A percentile compares a stretch with the other conserved stretches of the same genome.
Conservation (phyloP, 2,888 invertebrate species). For the Vanessa cardui region DNA sequence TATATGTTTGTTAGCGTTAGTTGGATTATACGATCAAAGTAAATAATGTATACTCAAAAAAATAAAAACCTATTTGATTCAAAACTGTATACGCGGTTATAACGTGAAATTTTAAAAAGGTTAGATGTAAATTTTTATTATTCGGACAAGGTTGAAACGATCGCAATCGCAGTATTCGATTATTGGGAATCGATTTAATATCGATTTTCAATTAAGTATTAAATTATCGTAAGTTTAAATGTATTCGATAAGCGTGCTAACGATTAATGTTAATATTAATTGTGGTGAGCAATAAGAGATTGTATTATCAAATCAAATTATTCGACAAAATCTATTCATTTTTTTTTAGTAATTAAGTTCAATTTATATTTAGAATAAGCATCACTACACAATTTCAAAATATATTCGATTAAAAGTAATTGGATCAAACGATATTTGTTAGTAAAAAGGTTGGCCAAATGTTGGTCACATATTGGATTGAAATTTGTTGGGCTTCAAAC, state of each 20-base stretch:
- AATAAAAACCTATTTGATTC: constrained; percentile 36
- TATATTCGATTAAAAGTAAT: too few relatives aligned
- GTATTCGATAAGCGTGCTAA: constrained; percentile 20
- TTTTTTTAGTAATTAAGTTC: too few relatives aligned
- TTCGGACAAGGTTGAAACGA: constrained; percentile 11
- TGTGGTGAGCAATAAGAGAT: background rate
- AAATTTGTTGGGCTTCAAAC: too few relatives aligned
- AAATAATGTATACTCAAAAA: constrained; percentile 39
- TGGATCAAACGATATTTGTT: background rate
- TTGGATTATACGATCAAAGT: constrained; percentile 37
- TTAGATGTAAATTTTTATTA: constrained; percentile 52
- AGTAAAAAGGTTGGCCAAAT: background rate
- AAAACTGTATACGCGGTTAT: constrained; percentile 46
- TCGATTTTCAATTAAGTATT: constrained; percentile 28
- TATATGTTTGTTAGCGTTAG: constrained; percentile 28
- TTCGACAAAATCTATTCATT: background rate
- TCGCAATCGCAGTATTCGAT: constrained; percentile 37
- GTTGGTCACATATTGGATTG: too few relatives aligned
- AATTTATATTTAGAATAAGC: background rate
- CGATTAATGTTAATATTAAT: background rate
- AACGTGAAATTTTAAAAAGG: constrained; percentile 48
- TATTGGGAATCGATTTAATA: constrained; percentile 29
- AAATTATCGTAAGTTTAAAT: constrained; percentile 25
- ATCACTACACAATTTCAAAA: background rate
- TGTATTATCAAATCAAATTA: too few relatives aligned